Conservation (phyloP, 2,888 invertebrate species). For the Camponotus fellah region DNA sequence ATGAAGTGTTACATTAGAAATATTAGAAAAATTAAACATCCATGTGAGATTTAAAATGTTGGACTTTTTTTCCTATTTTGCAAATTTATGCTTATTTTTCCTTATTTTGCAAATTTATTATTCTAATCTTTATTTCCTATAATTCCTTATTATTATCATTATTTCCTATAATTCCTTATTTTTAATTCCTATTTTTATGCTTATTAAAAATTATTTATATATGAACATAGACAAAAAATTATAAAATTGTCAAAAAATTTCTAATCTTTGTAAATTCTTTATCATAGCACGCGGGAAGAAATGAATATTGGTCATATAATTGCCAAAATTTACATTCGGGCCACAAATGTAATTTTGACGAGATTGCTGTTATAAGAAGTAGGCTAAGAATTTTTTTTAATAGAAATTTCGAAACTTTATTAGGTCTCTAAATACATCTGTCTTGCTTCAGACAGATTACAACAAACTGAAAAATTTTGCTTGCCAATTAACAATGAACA, state of each 20-base stretch:
- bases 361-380: background rate
- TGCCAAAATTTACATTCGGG: background rate
- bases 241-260: background rate
- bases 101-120: no score
- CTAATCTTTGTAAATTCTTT: background rate
- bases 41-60: no score
- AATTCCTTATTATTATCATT: no score
- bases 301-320: background rate
- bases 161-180: no score
- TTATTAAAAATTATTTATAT: background rate
- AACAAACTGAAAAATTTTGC: background rate
- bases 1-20: no score
- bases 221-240: background rate
- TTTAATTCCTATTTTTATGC: background rate
- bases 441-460: constrained; percentile 10
- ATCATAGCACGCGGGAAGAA: background rate
- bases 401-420: background rate
- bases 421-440: background rate
- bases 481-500: background rate
- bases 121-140: no score
- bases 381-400: background rate
- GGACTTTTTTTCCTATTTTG: no score
- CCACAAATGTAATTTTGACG: background rate
- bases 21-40: no score
- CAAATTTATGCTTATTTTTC: no score